These are phyloP conservation scores for Intellagama lesueurii DNA, from an alignment of 2,797 vertebrate genomes.

Conservation along the genomic window DNA sequence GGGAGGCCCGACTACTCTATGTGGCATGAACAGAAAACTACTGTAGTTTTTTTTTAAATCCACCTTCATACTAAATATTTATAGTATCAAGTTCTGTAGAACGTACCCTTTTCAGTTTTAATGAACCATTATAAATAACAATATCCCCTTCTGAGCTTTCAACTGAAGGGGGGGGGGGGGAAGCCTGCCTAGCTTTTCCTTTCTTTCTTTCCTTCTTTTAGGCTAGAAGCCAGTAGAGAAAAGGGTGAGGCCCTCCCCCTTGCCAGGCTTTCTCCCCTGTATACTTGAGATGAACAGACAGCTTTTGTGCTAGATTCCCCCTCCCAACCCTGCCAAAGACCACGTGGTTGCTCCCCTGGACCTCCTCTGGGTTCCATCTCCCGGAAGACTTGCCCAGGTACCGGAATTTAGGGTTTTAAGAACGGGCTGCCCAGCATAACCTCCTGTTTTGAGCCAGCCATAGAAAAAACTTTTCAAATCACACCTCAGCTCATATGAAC, in stretches of 20 bases:
- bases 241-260: neutral
- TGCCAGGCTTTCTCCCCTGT: neutral
- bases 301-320: neutral
- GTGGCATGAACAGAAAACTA: neutral
- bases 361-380: neutral
- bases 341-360: neutral
- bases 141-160: neutral
- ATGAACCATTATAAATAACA: neutral
- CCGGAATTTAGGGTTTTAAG: neutral
- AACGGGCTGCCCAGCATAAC: neutral
- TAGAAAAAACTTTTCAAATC: neutral
- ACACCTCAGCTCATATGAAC: slow-evolving; percentile 9
- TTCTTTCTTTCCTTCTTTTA: neutral
- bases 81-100: neutral
- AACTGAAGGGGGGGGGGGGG: neutral
- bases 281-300: neutral
- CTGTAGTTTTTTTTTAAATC: neutral
- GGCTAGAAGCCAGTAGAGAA: neutral
- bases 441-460: neutral
- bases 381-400: neutral
- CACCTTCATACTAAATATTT: neutral
- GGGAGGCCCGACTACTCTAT: neutral
- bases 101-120: neutral
- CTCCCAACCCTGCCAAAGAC: neutral
- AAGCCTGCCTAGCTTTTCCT: too few species aligned